These are phyloP conservation scores for Gasterosteus nipponicus DNA, from an alignment of 2,113 vertebrate genomes.

Conservation along the genomic window DNA sequence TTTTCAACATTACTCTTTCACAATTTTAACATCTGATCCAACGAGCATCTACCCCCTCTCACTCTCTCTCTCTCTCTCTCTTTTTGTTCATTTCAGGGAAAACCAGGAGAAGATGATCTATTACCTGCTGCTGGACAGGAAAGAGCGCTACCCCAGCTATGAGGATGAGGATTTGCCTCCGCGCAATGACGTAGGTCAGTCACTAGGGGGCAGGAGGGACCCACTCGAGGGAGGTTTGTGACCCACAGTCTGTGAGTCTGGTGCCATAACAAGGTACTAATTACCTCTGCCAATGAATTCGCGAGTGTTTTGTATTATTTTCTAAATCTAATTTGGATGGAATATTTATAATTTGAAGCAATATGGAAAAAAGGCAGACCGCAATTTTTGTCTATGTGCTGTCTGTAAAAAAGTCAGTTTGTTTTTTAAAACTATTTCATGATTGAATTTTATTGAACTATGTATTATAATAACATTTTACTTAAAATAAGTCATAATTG, in stretches of 20 bases:
- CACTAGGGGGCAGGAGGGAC: constrained; percentile 60
- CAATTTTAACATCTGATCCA: not conserved
- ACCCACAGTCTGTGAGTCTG: not conserved
- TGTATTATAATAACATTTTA: not conserved
- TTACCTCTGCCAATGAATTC: not conserved
- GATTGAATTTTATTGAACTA: not conserved
- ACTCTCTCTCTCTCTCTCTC: not conserved
- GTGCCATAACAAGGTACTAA: not conserved
- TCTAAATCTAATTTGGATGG: not conserved
- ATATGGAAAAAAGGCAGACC: not conserved
- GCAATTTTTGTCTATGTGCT: not conserved
- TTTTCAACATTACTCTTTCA: not conserved
- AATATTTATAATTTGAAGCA: not conserved
- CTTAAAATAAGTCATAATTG: not conserved
- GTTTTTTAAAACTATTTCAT: not conserved
- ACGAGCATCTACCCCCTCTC: not conserved
- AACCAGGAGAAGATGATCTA: constrained; percentile 97
- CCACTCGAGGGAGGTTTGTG: constrained; percentile 12
- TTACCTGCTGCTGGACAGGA: constrained; percentile 91
- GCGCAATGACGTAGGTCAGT: constrained; percentile 89
- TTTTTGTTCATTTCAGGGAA: constrained; percentile 77
- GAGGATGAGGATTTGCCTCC: constrained; percentile 93
- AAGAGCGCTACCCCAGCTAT: constrained; percentile 93
- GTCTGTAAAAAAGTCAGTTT: not conserved
- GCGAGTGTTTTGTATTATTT: not conserved